Conservation (phyloP, 2,113 vertebrate genomes). For the Oophaga pumilio region DNA sequence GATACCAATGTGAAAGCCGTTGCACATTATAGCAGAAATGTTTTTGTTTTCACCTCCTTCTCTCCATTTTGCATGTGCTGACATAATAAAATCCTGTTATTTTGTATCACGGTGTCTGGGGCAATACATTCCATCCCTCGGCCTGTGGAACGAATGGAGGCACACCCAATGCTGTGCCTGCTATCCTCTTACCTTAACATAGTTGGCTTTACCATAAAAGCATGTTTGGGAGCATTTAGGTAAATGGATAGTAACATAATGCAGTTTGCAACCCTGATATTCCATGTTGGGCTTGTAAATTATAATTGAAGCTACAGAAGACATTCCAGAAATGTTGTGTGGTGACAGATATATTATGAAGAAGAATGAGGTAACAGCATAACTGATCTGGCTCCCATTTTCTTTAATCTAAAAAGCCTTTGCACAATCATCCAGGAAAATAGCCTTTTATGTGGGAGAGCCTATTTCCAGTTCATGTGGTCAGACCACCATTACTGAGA, state of each 20-base stretch:
- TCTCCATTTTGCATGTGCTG: background rate
- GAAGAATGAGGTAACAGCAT: conserved; percentile 51
- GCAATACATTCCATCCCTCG: background rate
- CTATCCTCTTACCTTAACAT: conserved; percentile 13
- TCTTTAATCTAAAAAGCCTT: conserved; percentile 51
- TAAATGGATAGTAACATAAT: conserved; percentile 31
- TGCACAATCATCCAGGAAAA: conserved; percentile 45
- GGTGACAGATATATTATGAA: conserved; percentile 52
- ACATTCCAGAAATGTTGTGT: conserved; percentile 50
- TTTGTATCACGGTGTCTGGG: background rate
- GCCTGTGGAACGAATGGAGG: background rate
- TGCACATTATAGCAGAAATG: background rate
- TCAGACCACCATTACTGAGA: conserved; percentile 52
- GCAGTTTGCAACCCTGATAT: conserved; percentile 6
- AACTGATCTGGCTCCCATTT: conserved; percentile 51
- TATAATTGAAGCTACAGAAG: conserved; percentile 37
- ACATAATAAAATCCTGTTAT: background rate
- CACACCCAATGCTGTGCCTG: background rate
- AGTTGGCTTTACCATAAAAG: conserved; percentile 30
- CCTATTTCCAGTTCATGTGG: conserved; percentile 53
- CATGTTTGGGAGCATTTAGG: conserved; percentile 15
- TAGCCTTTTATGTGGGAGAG: conserved; percentile 52
- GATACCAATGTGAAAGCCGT: background rate
- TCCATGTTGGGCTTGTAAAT: background rate
- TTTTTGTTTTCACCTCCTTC: background rate